Evolutionary conservation across 23 tunicate species (phyloP), one percentile per base, ranked within the genome.

Genomic region (Ciona savignyi): DNA sequence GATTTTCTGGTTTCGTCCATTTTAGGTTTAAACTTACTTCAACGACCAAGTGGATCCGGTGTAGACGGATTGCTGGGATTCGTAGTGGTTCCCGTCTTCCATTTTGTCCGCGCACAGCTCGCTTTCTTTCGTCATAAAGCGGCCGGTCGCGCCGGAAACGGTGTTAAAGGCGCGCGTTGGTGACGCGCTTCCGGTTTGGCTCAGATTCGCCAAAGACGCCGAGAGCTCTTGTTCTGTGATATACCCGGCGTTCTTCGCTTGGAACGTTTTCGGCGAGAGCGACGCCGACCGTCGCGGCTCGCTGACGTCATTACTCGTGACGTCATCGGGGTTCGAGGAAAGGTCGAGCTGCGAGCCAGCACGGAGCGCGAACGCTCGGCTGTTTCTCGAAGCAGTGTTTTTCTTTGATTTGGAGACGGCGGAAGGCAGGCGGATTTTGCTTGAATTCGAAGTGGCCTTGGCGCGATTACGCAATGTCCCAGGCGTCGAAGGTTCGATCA

Each of bases 121-220:
- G 67, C 72, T 84, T 65, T 74, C 26, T 66, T 77, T 69, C 9
- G 76, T 25, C 67, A 78, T 49, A 22, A 24, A 63, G 22, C 83
- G 70, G 0, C 83, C 83, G 27, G 83, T 85, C 6, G 91, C 91
- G 32, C 79, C 91, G 0, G 91, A 85, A 20, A 85, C 80, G 1
- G 91, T 78, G 67, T 73, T 85, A 51, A 70, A 85, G 1, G 66
- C 49, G 29, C 76, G 28, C 20, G 68, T 23, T 19, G 26, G 31
- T 26, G 70, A 51, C 3, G 27, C 79, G 32, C 20, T 51, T 33
- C 48, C 29, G 15, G 29, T 33, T 25, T 34, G 21, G 63, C 51
- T 68, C 6, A 80, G 48, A 68, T 80, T 80, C 1, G 85, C 85
- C 11, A 80, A 62, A 1, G 85, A 80, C 1, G 85, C 85, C 0